Conservation (phyloP, 2,797 vertebrate species). For the Botia kubotai region DNA sequence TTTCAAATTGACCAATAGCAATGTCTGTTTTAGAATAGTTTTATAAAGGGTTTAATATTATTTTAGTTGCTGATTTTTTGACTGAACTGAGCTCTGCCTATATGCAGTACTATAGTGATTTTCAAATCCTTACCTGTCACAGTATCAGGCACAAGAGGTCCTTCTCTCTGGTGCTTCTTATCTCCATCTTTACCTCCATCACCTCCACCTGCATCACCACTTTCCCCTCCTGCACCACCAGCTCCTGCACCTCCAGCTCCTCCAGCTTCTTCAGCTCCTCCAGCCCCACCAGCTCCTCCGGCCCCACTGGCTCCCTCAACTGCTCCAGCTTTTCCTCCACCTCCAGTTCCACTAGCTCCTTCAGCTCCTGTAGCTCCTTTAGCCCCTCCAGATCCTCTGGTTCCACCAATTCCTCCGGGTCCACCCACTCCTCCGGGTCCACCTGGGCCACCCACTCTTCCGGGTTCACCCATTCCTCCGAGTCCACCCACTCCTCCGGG, state of each 20-base stretch:
- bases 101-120: neutral
- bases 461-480: conserved; percentile 6
- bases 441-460: neutral
- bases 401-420: neutral
- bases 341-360: neutral
- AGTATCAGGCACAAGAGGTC: conserved; percentile 68
- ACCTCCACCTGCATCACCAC: conserved; percentile 22
- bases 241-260: conserved; percentile 7
- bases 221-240: conserved; percentile 5
- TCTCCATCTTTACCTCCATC: conserved; percentile 17
- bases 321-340: conserved; percentile 31
- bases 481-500: neutral
- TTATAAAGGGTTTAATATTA: neutral
- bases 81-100: neutral
- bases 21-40: neutral
- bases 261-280: neutral
- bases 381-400: neutral
- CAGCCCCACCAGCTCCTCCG: conserved; percentile 40
- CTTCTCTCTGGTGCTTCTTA: conserved; percentile 63
- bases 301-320: conserved; percentile 62
- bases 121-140: conserved; percentile 70
- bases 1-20: no score
- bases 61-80: neutral
- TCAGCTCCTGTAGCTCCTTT: neutral
- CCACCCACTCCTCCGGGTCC: neutral